phyloP scores from a whole-genome alignment of 2,797 vertebrate species.

The Liparis tanakae region DNA sequence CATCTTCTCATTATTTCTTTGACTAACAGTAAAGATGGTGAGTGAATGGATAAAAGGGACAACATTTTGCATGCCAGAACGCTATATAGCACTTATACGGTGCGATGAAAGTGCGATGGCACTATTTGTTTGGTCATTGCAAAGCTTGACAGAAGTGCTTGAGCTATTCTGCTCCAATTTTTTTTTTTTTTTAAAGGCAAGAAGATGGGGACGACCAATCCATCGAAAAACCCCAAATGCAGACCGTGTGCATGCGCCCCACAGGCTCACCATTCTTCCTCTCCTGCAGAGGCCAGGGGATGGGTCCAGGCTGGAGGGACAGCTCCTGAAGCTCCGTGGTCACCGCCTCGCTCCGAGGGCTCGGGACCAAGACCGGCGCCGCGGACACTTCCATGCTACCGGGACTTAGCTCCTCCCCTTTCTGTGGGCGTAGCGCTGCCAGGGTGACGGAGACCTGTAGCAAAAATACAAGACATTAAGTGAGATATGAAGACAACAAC shows the following conservation, averaged over 20 bases:
- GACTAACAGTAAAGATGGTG: neutral
- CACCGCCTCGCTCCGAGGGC: conserved; percentile 92
- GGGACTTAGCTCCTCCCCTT: conserved; percentile 83
- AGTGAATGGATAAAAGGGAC: neutral
- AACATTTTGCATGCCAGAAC: neutral
- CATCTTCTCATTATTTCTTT: neutral
- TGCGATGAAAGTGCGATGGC: too few species aligned
- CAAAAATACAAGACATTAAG: neutral
- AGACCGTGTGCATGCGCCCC: neutral
- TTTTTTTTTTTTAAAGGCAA: too few species aligned
- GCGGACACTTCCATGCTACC: conserved; percentile 79
- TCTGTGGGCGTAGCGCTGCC: conserved; percentile 86
- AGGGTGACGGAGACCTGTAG: conserved; percentile 81
- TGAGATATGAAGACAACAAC: neutral
- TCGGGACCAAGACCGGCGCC: conserved; percentile 76
- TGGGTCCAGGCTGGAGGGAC: conserved; percentile 87
- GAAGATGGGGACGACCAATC: neutral
- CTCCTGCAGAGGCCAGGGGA: conserved; percentile 86
- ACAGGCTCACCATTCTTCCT: conserved; percentile 89
- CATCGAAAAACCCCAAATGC: neutral
- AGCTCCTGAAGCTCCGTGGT: conserved; percentile 93
- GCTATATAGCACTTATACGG: too few species aligned
- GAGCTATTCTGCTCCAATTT: neutral
- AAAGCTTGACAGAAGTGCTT: neutral
- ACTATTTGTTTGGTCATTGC: neutral